Evolutionary conservation across 2,797 vertebrate genomes (phyloP).

Genomic region (Setipinna tenuifilis): DNA sequence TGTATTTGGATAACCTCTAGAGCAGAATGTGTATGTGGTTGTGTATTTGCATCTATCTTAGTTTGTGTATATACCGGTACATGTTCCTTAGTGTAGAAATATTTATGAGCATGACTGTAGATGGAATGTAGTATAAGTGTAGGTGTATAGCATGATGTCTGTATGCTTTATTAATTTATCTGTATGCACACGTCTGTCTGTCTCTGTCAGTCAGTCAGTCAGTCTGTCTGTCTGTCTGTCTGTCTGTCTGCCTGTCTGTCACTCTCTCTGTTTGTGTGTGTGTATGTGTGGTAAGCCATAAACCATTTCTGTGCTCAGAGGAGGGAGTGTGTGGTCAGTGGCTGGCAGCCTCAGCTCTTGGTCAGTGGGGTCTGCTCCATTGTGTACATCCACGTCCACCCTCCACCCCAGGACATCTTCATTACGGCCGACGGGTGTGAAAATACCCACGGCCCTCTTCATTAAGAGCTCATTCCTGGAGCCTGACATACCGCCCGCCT

Average conservation of each 20-base stretch:
- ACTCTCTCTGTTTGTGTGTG: constrained; percentile 39
- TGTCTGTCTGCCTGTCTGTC: not conserved
- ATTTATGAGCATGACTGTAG: not conserved
- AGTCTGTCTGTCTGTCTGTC: not conserved
- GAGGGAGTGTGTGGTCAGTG: not conserved
- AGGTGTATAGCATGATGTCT: not conserved
- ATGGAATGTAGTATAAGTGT: no score
- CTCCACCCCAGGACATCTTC: constrained; percentile 57
- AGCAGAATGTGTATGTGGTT: constrained; percentile 3
- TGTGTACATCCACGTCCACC: constrained; percentile 7
- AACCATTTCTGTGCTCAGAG: not conserved
- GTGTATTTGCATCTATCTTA: constrained; percentile 67
- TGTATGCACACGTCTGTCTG: not conserved
- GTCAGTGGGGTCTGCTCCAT: constrained; percentile 27
- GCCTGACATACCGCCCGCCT: constrained; percentile 39
- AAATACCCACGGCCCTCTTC: constrained; percentile 33
- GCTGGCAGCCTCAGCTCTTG: not conserved
- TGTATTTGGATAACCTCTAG: not conserved
- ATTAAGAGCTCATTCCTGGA: constrained; percentile 42
- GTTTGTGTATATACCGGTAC: constrained; percentile 18
- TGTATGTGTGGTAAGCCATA: constrained; percentile 49
- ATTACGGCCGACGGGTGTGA: not conserved
- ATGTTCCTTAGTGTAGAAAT: constrained; percentile 29
- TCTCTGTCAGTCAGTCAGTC: not conserved
- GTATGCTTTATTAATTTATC: not conserved